phyloP scores from a whole-genome alignment of 2,888 invertebrate species.

The Sepioteuthis lessoniana region DNA sequence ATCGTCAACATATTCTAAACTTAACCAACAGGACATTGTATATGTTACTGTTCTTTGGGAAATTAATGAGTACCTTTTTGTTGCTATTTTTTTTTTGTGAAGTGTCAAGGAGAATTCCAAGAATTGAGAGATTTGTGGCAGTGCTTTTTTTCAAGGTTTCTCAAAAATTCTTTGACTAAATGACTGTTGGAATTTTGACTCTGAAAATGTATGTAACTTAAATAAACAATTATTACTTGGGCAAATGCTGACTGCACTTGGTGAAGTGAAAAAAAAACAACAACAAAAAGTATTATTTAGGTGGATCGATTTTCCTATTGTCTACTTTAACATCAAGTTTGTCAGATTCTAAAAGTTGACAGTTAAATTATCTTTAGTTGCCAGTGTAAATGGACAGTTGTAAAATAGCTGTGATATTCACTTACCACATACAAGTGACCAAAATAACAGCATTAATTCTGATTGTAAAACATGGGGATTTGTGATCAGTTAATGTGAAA shows the following conservation, averaged over 20 bases:
- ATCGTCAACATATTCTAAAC: too few species aligned
- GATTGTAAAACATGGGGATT: not conserved
- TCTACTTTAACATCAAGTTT: not conserved
- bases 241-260: conserved; percentile 15
- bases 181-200: not conserved
- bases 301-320: not conserved
- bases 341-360: not conserved
- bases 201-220: too few species aligned
- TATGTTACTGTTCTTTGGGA: too few species aligned
- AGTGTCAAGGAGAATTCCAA: too few species aligned
- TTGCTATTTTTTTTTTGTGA: too few species aligned
- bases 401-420: not conserved
- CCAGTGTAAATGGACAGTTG: not conserved
- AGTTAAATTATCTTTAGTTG: not conserved
- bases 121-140: too few species aligned
- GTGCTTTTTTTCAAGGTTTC: too few species aligned
- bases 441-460: not conserved
- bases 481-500: not conserved
- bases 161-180: not conserved
- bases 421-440: not conserved
- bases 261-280: not conserved
- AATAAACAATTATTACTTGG: not conserved
- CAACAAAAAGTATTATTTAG: not conserved
- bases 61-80: too few species aligned
- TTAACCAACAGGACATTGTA: too few species aligned